Evolutionary conservation across 2,888 invertebrate genomes (phyloP).

Genomic region (Dorcus hopei): DNA sequence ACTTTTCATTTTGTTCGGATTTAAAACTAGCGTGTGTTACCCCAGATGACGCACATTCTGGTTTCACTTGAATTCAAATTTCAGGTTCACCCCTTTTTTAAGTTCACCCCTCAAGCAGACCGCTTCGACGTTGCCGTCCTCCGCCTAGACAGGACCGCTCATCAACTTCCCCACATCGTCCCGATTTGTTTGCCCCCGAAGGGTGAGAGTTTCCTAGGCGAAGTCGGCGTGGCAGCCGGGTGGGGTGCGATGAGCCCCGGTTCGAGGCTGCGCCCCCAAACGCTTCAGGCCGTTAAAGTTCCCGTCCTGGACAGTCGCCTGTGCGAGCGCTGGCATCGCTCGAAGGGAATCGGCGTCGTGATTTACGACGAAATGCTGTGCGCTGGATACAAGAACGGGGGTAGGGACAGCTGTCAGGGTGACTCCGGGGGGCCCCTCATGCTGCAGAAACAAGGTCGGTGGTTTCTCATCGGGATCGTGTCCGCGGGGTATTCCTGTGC

Average conservation of each 20-base stretch:
- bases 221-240: slow-evolving; percentile 89
- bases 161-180: slow-evolving; percentile 85
- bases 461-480: slow-evolving; percentile 83
- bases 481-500: slow-evolving; percentile 94
- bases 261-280: slow-evolving; percentile 82
- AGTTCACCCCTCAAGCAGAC: slow-evolving; percentile 90
- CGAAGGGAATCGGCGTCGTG: slow-evolving; percentile 79
- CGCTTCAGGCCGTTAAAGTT: slow-evolving; percentile 86
- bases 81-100: slow-evolving; percentile 86
- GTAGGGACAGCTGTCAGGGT: slow-evolving; percentile 75
- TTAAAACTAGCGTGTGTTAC: no score
- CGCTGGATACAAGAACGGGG: slow-evolving; percentile 86
- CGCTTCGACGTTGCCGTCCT: slow-evolving; percentile 89
- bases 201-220: slow-evolving; percentile 84
- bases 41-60: no score
- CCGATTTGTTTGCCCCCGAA: slow-evolving; percentile 90
- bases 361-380: slow-evolving; percentile 96
- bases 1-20: not conserved
- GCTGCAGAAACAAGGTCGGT: slow-evolving; percentile 81
- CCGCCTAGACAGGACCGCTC: slow-evolving; percentile 82
- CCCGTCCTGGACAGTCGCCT: slow-evolving; percentile 87
- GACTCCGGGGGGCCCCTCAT: slow-evolving; percentile 88
- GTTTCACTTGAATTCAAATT: slow-evolving; percentile 21
- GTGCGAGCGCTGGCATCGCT: slow-evolving; percentile 67
- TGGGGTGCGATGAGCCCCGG: slow-evolving; percentile 88